phyloP scores from a whole-genome alignment of 2,797 vertebrate species.

The Carcharodon carcharias region DNA sequence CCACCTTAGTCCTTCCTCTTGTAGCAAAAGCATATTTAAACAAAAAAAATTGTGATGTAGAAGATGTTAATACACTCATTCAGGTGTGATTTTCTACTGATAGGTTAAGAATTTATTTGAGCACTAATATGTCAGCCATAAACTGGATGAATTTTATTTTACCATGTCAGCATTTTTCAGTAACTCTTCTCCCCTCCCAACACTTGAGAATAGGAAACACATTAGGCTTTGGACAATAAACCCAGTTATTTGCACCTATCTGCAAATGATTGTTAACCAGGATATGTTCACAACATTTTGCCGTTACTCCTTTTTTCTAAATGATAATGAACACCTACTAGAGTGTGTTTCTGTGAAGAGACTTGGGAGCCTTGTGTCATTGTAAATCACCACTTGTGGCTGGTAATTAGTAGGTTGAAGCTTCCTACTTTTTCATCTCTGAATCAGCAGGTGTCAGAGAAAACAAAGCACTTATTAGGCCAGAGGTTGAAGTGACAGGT shows the following conservation, averaged over 20 bases:
- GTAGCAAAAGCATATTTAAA: not conserved
- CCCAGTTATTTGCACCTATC: slow-evolving; percentile 26
- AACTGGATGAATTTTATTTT: not conserved
- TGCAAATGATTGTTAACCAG: slow-evolving; percentile 26
- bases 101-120: not conserved
- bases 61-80: not conserved
- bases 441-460: slow-evolving; percentile 36
- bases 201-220: slow-evolving; percentile 22
- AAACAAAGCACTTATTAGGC: slow-evolving; percentile 34
- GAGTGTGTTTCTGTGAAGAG: slow-evolving; percentile 19
- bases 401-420: slow-evolving; percentile 30
- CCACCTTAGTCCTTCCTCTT: not conserved
- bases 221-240: slow-evolving; percentile 28
- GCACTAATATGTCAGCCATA: not conserved
- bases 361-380: slow-evolving; percentile 28
- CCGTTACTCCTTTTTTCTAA: slow-evolving; percentile 11
- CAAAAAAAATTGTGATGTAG: not conserved
- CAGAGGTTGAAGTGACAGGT: slow-evolving; percentile 30
- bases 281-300: slow-evolving; percentile 27
- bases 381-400: slow-evolving; percentile 24
- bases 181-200: slow-evolving; percentile 23
- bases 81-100: not conserved
- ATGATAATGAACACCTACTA: slow-evolving; percentile 30
- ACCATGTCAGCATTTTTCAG: not conserved
- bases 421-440: slow-evolving; percentile 36